Evolutionary conservation across 2,888 invertebrate genomes (phyloP).

Genomic region (Drosophila tanythrix): DNA sequence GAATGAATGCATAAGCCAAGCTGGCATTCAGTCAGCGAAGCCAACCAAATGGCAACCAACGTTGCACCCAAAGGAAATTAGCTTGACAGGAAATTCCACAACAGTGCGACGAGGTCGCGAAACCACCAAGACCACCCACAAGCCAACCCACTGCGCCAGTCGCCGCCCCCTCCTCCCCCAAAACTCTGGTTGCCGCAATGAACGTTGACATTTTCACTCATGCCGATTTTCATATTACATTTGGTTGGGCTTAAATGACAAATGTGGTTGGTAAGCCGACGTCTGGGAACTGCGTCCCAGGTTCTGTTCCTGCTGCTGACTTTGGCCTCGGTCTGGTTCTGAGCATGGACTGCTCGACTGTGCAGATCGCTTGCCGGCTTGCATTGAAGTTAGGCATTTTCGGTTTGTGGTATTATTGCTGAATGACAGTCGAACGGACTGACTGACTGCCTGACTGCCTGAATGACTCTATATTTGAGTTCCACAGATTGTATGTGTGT

Average conservation of each 20-base stretch:
- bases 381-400: slow-evolving; percentile 68
- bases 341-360: slow-evolving; percentile 13
- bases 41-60: slow-evolving; percentile 52
- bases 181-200: slow-evolving; percentile 49
- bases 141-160: slow-evolving; percentile 10
- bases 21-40: slow-evolving; percentile 36
- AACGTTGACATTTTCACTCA: slow-evolving; percentile 75
- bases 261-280: slow-evolving; percentile 76
- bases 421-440: slow-evolving; percentile 56
- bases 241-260: slow-evolving; percentile 78
- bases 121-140: slow-evolving; percentile 39
- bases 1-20: slow-evolving; percentile 38
- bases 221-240: slow-evolving; percentile 78
- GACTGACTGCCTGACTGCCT: slow-evolving; percentile 43
- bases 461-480: slow-evolving; percentile 49
- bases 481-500: slow-evolving; percentile 9
- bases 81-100: slow-evolving; percentile 82
- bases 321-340: neutral
- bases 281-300: slow-evolving; percentile 45
- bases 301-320: neutral
- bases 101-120: slow-evolving; percentile 56
- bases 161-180: slow-evolving; percentile 4
- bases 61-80: slow-evolving; percentile 81
- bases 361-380: slow-evolving; percentile 45
- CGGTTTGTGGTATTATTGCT: slow-evolving; percentile 70